phyloP scores from a whole-genome alignment of 2,797 vertebrate genomes.

The Leptodactylus fallax region DNA sequence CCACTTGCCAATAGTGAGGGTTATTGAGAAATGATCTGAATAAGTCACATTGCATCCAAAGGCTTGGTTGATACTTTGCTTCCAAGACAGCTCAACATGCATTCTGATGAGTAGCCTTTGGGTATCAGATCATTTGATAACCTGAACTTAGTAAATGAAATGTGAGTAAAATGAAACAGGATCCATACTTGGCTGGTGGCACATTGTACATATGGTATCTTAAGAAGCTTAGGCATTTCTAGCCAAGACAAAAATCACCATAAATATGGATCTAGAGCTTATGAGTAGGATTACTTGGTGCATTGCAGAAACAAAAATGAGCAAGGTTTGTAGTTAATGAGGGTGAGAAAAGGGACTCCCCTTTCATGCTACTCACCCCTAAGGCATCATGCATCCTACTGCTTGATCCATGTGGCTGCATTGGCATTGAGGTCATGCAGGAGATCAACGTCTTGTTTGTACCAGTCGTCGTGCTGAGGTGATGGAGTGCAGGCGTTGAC shows the following conservation, averaged over 20 bases:
- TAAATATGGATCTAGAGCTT: conserved; percentile 60
- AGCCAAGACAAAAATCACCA: conserved; percentile 48
- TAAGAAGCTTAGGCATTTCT: conserved; percentile 38
- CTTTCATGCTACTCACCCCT: conserved; percentile 67
- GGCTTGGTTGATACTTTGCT: conserved; percentile 52
- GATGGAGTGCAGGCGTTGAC: conserved; percentile 82
- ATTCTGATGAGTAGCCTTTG: conserved; percentile 39
- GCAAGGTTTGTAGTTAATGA: conserved; percentile 54
- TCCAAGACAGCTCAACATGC: conserved; percentile 44
- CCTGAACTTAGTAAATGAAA: conserved; percentile 56
- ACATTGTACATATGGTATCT: conserved; percentile 8
- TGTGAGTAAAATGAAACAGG: conserved; percentile 51
- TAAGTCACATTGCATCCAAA: conserved; percentile 45
- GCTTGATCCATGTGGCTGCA: conserved; percentile 90
- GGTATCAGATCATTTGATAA: conserved; percentile 58
- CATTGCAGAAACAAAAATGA: conserved; percentile 59
- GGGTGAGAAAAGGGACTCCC: conserved; percentile 62
- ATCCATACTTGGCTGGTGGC: conserved; percentile 60
- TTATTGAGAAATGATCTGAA: conserved; percentile 60
- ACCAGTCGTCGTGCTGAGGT: conserved; percentile 84
- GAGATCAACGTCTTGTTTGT: conserved; percentile 84
- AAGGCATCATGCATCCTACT: conserved; percentile 75
- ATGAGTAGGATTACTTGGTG: conserved; percentile 55
- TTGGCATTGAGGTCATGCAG: conserved; percentile 92
- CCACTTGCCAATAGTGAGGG: conserved; percentile 44